These are phyloP conservation scores for Jacana jacana DNA, from an alignment of 2,113 vertebrate species.

Conservation along the genomic window DNA sequence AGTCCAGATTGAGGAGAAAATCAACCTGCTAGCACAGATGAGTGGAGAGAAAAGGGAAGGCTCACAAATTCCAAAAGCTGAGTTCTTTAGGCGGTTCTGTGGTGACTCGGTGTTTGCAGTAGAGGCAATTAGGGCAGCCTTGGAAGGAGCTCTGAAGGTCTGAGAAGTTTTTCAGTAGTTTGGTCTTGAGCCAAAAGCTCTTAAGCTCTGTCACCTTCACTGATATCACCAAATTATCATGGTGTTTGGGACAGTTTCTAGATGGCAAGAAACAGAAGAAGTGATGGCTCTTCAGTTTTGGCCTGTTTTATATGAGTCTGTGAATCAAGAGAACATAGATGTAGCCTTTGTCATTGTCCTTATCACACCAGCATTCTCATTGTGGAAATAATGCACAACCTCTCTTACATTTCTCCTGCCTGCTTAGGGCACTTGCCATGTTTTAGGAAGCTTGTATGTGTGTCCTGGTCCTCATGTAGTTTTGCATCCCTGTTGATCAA, in stretches of 20 bases:
- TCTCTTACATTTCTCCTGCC: background rate
- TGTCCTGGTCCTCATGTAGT: background rate
- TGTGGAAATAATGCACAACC: background rate
- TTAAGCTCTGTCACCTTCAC: background rate
- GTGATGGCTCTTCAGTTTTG: background rate
- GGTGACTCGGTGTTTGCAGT: background rate
- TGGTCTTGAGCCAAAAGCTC: background rate
- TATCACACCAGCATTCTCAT: background rate
- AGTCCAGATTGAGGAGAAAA: slow-evolving; percentile 2
- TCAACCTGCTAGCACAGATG: slow-evolving; percentile 12
- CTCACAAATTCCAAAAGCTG: background rate
- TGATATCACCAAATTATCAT: background rate
- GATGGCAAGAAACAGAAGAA: background rate
- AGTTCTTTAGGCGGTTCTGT: background rate
- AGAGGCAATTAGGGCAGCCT: background rate
- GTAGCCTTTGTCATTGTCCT: background rate
- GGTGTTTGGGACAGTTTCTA: background rate
- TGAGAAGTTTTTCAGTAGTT: background rate
- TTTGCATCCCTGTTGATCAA: background rate
- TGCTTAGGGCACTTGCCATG: background rate
- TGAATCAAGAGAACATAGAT: background rate
- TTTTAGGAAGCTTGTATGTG: background rate
- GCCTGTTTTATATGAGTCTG: background rate
- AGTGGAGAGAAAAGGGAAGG: background rate
- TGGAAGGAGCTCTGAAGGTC: background rate